Evolutionary conservation across 64 coral and sea anemone species (phyloP).

Genomic region (Stichodactyla mertensii): DNA sequence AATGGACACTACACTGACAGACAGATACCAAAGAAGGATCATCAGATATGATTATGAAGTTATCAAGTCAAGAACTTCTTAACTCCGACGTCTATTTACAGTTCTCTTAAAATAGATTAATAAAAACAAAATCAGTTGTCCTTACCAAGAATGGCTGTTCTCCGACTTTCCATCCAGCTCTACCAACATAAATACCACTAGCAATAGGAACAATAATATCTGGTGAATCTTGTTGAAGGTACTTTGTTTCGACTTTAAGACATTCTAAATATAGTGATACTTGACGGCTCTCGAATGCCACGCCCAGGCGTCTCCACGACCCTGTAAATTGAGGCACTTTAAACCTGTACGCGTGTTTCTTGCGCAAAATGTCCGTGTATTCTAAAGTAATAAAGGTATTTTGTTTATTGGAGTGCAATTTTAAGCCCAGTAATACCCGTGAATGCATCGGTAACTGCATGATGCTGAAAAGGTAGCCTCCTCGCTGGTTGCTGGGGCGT

Average conservation of each 20-base stretch:
- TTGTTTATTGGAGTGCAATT: not conserved
- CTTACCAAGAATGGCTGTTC: conserved; percentile 14
- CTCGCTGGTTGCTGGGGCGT: not conserved
- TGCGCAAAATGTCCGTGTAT: not conserved
- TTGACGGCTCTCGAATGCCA: not conserved
- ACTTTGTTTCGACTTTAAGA: not conserved
- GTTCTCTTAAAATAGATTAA: not conserved
- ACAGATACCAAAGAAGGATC: not conserved
- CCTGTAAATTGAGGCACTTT: conserved; percentile 8
- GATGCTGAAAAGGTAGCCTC: conserved; percentile 1
- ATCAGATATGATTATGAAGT: not conserved
- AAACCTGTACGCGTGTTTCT: not conserved
- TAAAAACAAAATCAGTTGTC: not conserved
- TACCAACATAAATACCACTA: conserved; percentile 20
- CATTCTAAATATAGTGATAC: conserved; percentile 11
- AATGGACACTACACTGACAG: not conserved
- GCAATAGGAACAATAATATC: not conserved
- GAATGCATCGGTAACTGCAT: conserved; percentile 21
- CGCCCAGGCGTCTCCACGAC: not conserved
- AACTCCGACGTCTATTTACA: not conserved
- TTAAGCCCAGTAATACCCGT: conserved; percentile 1
- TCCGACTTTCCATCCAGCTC: conserved; percentile 9
- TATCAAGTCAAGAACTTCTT: not conserved
- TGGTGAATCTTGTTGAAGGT: not conserved
- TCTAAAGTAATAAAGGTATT: conserved; percentile 7